These are phyloP conservation scores for Hymenochirus boettgeri DNA, from an alignment of 2,113 vertebrate genomes.

Conservation along the genomic window DNA sequence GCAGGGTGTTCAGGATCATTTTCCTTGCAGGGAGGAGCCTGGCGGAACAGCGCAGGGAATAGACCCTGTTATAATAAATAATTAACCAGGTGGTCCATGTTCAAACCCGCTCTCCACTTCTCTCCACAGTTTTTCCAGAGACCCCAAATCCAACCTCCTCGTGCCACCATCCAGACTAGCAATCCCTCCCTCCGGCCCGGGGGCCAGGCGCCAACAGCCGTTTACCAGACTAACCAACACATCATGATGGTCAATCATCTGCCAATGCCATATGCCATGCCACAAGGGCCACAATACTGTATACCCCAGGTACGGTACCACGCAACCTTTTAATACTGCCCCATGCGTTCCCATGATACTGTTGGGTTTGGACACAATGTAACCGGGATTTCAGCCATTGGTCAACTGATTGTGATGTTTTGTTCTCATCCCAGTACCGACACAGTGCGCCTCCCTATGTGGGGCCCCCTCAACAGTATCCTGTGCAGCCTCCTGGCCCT, in stretches of 20 bases:
- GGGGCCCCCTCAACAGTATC: constrained; percentile 89
- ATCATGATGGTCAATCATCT: constrained; percentile 94
- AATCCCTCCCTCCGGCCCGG: constrained; percentile 84
- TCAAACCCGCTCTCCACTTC: not conserved
- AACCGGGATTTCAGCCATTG: not conserved
- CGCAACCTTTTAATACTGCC: too few species aligned
- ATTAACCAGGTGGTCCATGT: too few species aligned
- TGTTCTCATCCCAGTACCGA: constrained; percentile 73
- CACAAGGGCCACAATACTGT: constrained; percentile 93
- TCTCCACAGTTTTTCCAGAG: constrained; percentile 87
- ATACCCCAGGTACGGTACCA: constrained; percentile 76
- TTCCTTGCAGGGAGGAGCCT: too few species aligned
- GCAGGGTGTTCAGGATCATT: too few species aligned
- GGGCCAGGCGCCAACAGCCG: constrained; percentile 81
- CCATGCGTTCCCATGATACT: too few species aligned
- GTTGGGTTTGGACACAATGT: too few species aligned
- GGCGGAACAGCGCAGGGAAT: too few species aligned
- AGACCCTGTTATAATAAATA: too few species aligned
- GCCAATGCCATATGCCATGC: constrained; percentile 88
- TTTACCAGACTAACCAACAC: constrained; percentile 89
- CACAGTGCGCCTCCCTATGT: constrained; percentile 84
- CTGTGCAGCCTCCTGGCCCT: constrained; percentile 86
- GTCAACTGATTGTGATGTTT: not conserved
- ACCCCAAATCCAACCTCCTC: constrained; percentile 86
- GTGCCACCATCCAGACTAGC: constrained; percentile 85